Conservation (phyloP, 2,797 vertebrate genomes). For the Thamnophis elegans region DNA sequence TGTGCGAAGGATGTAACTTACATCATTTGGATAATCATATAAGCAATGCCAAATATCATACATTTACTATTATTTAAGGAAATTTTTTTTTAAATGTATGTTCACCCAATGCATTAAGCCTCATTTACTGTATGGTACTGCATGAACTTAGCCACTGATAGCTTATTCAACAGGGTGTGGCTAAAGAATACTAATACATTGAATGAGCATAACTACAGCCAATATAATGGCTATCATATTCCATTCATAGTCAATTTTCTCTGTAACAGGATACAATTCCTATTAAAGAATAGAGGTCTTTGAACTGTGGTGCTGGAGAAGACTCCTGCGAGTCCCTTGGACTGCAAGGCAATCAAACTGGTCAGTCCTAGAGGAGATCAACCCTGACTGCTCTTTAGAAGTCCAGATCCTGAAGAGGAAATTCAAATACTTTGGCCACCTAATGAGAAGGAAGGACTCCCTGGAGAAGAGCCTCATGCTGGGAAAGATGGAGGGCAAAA, state of each 20-base stretch:
- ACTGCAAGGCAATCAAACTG: too few relatives aligned
- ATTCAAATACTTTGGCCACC: too few relatives aligned
- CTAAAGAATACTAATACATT: not conserved
- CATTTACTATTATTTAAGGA: not conserved
- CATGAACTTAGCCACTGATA: not conserved
- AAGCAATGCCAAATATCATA: not conserved
- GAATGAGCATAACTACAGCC: not conserved
- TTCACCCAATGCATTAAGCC: not conserved
- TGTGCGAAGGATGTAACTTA: not conserved
- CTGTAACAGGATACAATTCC: not conserved
- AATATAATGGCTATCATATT: not conserved
- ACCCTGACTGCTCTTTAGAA: too few relatives aligned
- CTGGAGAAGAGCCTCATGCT: too few relatives aligned
- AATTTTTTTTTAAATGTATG: not conserved
- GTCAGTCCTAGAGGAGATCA: too few relatives aligned
- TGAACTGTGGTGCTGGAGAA: too few relatives aligned
- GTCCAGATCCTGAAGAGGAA: too few relatives aligned
- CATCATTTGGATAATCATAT: not conserved
- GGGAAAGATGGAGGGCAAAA: too few relatives aligned
- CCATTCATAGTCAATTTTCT: not conserved
- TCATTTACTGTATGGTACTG: not conserved
- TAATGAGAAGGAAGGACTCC: too few relatives aligned
- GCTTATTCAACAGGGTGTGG: not conserved
- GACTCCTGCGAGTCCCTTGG: too few relatives aligned
- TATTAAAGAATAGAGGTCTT: too few relatives aligned